phyloP scores from a whole-genome alignment of 1,140 invertebrate species.

The Drosophila orosa region DNA sequence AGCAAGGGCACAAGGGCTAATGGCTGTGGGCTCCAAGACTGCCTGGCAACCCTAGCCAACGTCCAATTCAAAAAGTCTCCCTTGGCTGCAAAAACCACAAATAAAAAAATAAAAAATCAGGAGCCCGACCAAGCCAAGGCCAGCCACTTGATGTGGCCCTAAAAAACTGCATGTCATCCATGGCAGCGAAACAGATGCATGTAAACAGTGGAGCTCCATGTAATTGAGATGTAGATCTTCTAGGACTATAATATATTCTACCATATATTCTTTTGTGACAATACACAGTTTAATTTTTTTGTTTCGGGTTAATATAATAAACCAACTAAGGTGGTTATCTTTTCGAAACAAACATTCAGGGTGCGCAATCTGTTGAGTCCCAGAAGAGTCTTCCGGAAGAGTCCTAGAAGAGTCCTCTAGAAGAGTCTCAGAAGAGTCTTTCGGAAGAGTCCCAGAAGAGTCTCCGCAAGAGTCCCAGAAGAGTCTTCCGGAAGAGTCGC shows the following conservation, averaged over 20 bases:
- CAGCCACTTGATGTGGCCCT: slow-evolving; percentile 68
- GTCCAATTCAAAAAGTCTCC: slow-evolving; percentile 30
- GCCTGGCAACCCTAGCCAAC: slow-evolving; percentile 23
- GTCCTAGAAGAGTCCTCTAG: no score
- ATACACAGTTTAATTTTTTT: no score
- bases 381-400: no score
- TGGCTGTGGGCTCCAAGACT: slow-evolving; percentile 1
- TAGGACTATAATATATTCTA: not conserved
- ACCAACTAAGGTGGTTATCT: no score
- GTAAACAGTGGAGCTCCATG: slow-evolving; percentile 2
- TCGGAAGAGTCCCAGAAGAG: no score
- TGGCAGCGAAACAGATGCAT: slow-evolving; percentile 46
- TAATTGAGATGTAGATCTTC: not conserved
- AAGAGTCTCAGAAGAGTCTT: no score
- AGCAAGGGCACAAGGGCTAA: slow-evolving; percentile 47
- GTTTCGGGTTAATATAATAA: no score
- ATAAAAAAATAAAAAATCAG: slow-evolving; percentile 22
- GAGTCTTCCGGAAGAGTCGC: no score
- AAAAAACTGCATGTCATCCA: slow-evolving; percentile 73
- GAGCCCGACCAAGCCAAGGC: slow-evolving; percentile 58
- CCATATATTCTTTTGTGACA: no score
- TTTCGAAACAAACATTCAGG: no score
- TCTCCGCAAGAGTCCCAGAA: no score
- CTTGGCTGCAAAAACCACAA: slow-evolving; percentile 8
- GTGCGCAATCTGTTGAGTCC: no score